These are phyloP conservation scores for Cottus gobio DNA, from an alignment of 2,113 vertebrate species.

Conservation along the genomic window DNA sequence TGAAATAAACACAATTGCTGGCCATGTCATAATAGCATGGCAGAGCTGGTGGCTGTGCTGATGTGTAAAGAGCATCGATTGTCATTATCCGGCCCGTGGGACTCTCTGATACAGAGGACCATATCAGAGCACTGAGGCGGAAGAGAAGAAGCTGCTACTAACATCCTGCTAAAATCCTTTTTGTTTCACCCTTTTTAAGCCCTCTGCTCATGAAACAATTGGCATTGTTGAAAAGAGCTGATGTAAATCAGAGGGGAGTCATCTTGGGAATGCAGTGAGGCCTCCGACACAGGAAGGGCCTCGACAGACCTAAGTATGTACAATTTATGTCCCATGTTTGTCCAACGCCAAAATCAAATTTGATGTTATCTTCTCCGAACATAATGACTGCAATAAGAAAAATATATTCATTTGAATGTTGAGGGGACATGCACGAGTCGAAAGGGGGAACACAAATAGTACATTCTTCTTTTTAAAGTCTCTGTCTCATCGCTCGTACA, in stretches of 20 bases:
- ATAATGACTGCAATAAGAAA: slow-evolving; percentile 25
- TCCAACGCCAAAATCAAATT: slow-evolving; percentile 15
- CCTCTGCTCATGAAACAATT: slow-evolving; percentile 38
- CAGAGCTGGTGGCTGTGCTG: slow-evolving; percentile 36
- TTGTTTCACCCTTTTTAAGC: slow-evolving; percentile 23
- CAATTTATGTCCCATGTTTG: slow-evolving; percentile 24
- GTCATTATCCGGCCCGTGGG: slow-evolving; percentile 50
- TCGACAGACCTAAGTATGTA: slow-evolving; percentile 21
- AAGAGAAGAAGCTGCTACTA: slow-evolving; percentile 23
- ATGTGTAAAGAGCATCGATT: slow-evolving; percentile 64
- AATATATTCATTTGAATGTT: slow-evolving; percentile 18
- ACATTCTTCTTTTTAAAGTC: slow-evolving; percentile 51
- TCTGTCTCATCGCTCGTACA: slow-evolving; percentile 65
- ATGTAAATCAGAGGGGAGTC: slow-evolving; percentile 46
- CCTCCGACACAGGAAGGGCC: slow-evolving; percentile 31
- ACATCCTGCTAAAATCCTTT: slow-evolving; percentile 35
- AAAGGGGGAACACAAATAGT: slow-evolving; percentile 49
- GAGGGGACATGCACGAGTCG: slow-evolving; percentile 32
- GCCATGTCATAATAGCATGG: no score
- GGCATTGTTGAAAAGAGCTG: slow-evolving; percentile 29
- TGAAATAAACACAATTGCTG: slow-evolving; percentile 26
- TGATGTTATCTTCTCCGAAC: slow-evolving; percentile 30
- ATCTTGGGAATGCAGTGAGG: slow-evolving; percentile 27
- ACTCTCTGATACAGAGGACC: slow-evolving; percentile 33
- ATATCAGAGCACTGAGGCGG: slow-evolving; percentile 22